These are phyloP conservation scores for Thelaira solivaga DNA, from an alignment of 2,888 invertebrate species.

Conservation along the genomic window DNA sequence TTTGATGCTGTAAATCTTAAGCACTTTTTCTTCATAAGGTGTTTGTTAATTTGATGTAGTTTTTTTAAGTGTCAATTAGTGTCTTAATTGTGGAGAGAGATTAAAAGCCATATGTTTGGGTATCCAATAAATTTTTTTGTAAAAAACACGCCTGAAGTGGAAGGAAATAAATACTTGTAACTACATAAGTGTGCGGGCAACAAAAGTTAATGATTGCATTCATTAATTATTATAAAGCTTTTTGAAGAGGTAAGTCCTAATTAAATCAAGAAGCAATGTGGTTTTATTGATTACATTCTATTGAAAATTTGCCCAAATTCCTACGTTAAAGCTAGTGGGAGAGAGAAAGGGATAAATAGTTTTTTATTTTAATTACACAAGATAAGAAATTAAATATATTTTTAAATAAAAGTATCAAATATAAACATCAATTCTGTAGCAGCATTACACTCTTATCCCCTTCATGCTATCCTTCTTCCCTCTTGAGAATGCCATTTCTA, in stretches of 20 bases:
- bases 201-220: conserved; percentile 10
- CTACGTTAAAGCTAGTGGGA: neutral
- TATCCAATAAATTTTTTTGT: neutral
- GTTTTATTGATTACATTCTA: conserved; percentile 5
- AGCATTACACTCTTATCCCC: too few relatives aligned
- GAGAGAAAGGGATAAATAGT: too few relatives aligned
- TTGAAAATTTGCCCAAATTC: neutral
- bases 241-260: neutral
- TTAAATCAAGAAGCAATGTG: conserved; percentile 17
- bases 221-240: conserved; percentile 20
- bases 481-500: too few relatives aligned
- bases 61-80: conserved; percentile 36
- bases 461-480: too few relatives aligned
- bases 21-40: neutral
- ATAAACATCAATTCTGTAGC: too few relatives aligned
- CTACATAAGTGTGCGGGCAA: neutral
- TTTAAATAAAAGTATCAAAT: too few relatives aligned
- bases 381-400: too few relatives aligned
- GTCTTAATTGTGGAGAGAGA: conserved; percentile 10
- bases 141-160: neutral
- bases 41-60: conserved; percentile 18
- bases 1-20: conserved; percentile 7
- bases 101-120: neutral
- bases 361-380: too few relatives aligned
- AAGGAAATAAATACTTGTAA: too few relatives aligned